Evolutionary conservation across 1,140 invertebrate genomes (phyloP), one percentile per base, ranked within the genome.

Genomic region (Bombyx mori): DNA sequence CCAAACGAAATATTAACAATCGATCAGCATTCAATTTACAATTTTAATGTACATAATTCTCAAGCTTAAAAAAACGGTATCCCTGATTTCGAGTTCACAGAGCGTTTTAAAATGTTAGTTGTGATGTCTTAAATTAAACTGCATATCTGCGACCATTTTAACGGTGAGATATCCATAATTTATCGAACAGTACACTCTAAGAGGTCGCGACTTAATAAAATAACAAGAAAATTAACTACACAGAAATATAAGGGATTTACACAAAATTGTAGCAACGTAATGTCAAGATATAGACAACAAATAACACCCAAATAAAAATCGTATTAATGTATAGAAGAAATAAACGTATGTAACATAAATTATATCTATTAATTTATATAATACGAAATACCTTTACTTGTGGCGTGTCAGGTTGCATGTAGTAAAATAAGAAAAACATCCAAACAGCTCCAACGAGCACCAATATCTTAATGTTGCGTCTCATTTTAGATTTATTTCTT

Each of bases 381-480:
- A 5, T 5, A 35, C 26, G 26, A 35, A 35, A 69, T 68, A 86
- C 82, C 82, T 86, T 86, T 50, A 69, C 63, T 47, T 73, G 75
- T 42, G 68, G 47, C 1, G 78, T 64, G 49, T 84, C 83, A 49
- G 79, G 72, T 58, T 86, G 83, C 79, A 83, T 84, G 63, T 75
- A 84, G 67, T 84, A 86, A 55, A 86, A 82, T 54, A 86, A 60
- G 58, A 77, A 73, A 62, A 84, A 82, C 65, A 84, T 78, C 83
- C 83, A 86, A 48, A 74, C 83, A 47, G 71, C 70, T 44, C 69
- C 81, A 9, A 84, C 58, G 18, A 83, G 61, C 63, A 79, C 83
- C 59, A 84, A 53, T 48, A 86, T 77, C 71, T 86, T 86, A 44
- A 86, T 66, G 64, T 86, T 86, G 7, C 83, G 79, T 44, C 83